Percentiles rank a stretch among this genome's conserved stretches.
Conservation (phyloP, 2,888 invertebrate genomes). For the Drosophila putrida region DNA sequence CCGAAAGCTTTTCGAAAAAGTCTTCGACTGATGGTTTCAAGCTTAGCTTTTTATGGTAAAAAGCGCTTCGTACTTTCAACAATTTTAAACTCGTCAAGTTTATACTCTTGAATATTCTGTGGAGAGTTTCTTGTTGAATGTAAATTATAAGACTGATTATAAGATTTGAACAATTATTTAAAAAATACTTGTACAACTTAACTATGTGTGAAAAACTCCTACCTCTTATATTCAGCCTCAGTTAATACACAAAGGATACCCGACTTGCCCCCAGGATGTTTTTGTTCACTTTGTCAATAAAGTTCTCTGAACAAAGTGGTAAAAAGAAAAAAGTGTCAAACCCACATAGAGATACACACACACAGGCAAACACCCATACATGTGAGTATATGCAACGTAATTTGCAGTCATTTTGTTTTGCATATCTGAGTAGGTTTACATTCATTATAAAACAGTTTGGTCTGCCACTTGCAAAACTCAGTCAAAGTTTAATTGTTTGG, state of each 20-base stretch:
- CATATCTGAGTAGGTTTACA: slow-evolving; percentile 48
- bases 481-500: slow-evolving; percentile 78
- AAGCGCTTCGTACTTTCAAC: neutral
- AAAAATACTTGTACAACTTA: neutral
- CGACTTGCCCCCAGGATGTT: neutral
- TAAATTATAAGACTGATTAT: neutral
- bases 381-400: slow-evolving; percentile 15
- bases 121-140: slow-evolving; percentile 36
- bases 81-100: neutral
- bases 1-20: slow-evolving; percentile 7
- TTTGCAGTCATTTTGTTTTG: slow-evolving; percentile 59
- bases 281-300: neutral
- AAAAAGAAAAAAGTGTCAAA: slow-evolving; percentile 12
- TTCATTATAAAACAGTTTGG: slow-evolving; percentile 63
- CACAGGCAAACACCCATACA: slow-evolving; percentile 24
- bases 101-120: neutral
- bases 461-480: slow-evolving; percentile 61
- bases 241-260: neutral
- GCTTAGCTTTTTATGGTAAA: slow-evolving; percentile 2
- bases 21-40: neutral
- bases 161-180: neutral
- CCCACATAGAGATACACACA: slow-evolving; percentile 30
- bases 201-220: neutral
- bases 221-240: neutral
- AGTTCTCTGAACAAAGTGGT: slow-evolving; percentile 12